phyloP scores from a whole-genome alignment of 2,797 vertebrate genomes.

The Eulemur mongoz region DNA sequence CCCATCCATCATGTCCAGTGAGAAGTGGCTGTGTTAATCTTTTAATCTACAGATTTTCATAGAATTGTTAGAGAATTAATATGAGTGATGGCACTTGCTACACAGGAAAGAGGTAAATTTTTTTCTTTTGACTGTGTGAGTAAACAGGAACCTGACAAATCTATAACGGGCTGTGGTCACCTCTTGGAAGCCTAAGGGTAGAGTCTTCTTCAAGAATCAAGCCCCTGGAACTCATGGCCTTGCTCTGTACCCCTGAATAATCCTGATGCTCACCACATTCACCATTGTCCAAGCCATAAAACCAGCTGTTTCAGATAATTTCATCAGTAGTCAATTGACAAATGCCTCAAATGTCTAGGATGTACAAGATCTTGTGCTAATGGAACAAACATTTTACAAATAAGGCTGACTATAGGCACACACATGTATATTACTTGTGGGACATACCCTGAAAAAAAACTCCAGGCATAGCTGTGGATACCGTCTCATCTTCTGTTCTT shows the following conservation, averaged over 20 bases:
- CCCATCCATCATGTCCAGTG: neutral
- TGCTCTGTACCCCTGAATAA: neutral
- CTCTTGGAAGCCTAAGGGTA: neutral
- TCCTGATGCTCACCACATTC: neutral
- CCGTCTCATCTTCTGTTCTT: neutral
- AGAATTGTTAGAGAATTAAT: neutral
- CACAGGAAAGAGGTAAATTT: neutral
- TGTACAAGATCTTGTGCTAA: neutral
- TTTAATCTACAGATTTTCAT: neutral
- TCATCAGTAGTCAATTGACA: neutral
- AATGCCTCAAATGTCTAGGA: neutral
- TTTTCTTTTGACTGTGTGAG: neutral
- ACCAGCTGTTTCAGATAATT: slow-evolving; percentile 39
- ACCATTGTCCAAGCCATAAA: neutral
- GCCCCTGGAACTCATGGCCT: neutral
- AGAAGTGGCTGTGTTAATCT: neutral
- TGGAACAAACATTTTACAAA: neutral
- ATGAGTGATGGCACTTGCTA: neutral
- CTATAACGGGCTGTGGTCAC: neutral
- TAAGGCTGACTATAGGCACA: neutral
- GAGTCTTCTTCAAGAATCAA: neutral
- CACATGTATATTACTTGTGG: neutral
- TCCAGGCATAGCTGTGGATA: neutral
- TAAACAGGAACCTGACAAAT: neutral
- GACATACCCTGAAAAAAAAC: neutral